A percentile compares a stretch with the other conserved stretches of the same genome.
phyloP scores from a whole-genome alignment of 2,797 vertebrate species.

The Channa striata region DNA sequence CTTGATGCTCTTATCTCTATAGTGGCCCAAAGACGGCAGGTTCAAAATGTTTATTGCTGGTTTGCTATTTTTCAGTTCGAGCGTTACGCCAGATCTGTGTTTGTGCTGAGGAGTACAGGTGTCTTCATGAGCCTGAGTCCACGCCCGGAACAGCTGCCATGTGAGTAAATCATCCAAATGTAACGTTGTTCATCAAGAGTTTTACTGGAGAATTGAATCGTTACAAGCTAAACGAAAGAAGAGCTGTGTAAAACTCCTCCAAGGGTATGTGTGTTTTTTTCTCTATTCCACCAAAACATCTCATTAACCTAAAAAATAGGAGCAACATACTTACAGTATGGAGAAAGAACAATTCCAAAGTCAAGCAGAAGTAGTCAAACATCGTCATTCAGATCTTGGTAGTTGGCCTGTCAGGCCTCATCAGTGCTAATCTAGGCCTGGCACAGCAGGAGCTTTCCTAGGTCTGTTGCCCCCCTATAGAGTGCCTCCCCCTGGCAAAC shows the following conservation, averaged over 20 bases:
- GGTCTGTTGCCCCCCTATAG: conserved; percentile 60
- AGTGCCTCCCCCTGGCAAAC: conserved; percentile 52
- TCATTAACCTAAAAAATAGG: conserved; percentile 21
- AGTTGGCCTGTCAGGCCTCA: conserved; percentile 77
- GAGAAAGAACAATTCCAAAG: conserved; percentile 8
- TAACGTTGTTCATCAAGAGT: not conserved
- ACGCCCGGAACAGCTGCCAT: conserved; percentile 84
- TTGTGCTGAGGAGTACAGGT: conserved; percentile 91
- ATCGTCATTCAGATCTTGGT: conserved; percentile 43
- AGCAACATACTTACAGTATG: not conserved
- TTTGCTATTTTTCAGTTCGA: conserved; percentile 81
- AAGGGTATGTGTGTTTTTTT: not conserved
- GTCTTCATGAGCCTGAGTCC: conserved; percentile 74
- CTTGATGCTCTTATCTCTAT: not conserved
- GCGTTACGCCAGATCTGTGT: conserved; percentile 91
- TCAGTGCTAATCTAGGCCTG: conserved; percentile 64
- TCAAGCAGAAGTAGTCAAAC: conserved; percentile 48
- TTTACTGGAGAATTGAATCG: not conserved
- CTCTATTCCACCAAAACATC: not conserved
- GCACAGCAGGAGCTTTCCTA: conserved; percentile 71
- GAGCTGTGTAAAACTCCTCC: too few relatives aligned
- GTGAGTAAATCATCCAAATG: conserved; percentile 83
- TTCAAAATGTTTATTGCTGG: not conserved
- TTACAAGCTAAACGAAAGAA: too few relatives aligned
- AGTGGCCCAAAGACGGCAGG: too few relatives aligned